phyloP scores from a whole-genome alignment of 2,797 vertebrate genomes.

The Chelmon rostratus region DNA sequence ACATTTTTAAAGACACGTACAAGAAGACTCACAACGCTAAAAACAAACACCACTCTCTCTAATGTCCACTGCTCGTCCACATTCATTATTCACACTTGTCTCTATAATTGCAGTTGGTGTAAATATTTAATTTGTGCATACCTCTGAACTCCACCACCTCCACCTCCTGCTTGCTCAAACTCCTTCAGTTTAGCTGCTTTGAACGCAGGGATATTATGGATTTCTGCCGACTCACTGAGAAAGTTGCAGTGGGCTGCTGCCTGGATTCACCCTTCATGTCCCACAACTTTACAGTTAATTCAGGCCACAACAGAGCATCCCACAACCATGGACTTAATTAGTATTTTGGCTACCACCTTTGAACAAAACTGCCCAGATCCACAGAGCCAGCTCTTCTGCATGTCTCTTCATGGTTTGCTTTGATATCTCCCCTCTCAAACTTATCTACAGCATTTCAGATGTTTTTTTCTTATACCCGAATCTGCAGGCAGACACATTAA shows the following conservation, averaged over 20 bases:
- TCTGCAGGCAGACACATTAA: slow-evolving; percentile 40
- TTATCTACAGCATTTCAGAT: slow-evolving; percentile 16
- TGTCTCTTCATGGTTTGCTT: not conserved
- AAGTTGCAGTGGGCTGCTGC: not conserved
- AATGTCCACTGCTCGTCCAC: slow-evolving; percentile 1
- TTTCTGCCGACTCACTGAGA: not conserved
- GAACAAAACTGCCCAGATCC: not conserved
- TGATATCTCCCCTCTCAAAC: slow-evolving; percentile 28
- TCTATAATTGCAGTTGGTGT: slow-evolving; percentile 27
- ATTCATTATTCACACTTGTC: slow-evolving; percentile 35
- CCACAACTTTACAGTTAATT: not conserved
- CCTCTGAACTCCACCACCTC: not conserved
- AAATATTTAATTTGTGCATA: slow-evolving; percentile 25
- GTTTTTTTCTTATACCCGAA: slow-evolving; percentile 22
- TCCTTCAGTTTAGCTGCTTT: not conserved
- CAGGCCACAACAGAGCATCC: not conserved
- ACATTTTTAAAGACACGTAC: not conserved
- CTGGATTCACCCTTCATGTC: not conserved
- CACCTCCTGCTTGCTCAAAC: not conserved
- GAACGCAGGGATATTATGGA: not conserved
- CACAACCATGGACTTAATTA: not conserved
- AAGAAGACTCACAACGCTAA: not conserved
- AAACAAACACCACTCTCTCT: not conserved
- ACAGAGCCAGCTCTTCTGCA: not conserved
- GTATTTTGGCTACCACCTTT: not conserved